Percentiles rank a stretch among this genome's conserved stretches.
Conservation (phyloP, 2,113 vertebrate genomes). For the Leptocoma aspasia region DNA sequence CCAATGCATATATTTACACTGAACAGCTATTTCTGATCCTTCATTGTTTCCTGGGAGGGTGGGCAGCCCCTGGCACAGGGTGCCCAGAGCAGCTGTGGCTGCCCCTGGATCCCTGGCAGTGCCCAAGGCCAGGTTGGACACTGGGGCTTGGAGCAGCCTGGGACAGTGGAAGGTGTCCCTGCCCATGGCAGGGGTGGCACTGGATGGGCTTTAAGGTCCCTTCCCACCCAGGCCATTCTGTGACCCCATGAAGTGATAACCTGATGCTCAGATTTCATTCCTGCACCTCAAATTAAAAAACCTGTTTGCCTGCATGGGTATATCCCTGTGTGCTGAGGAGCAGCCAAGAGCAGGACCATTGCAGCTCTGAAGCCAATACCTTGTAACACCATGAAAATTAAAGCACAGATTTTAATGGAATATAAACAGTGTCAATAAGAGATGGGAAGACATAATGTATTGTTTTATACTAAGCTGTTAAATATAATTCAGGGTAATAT, state of each 20-base stretch:
- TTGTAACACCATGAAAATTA: background rate
- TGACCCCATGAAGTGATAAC: background rate
- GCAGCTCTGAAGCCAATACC: background rate
- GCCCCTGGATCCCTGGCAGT: background rate
- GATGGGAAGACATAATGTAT: background rate
- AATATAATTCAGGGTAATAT: background rate
- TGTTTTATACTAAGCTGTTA: background rate
- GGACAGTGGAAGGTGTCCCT: background rate
- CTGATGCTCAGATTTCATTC: background rate
- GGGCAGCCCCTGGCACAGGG: background rate
- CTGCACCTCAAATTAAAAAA: background rate
- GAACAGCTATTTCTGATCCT: background rate
- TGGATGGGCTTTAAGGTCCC: fast-evolving
- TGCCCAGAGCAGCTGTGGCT: background rate
- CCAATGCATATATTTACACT: background rate
- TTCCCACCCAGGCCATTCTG: background rate
- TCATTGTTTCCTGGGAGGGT: background rate
- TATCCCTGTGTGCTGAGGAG: background rate
- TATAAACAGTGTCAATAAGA: background rate
- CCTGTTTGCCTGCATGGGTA: background rate
- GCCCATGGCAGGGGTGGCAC: fast-evolving
- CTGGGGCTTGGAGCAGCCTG: background rate
- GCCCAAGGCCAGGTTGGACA: background rate
- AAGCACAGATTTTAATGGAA: background rate
- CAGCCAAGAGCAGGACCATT: background rate